Percentiles rank a stretch among this genome's conserved stretches.
Evolutionary conservation across 2,797 vertebrate species (phyloP).

Genomic region (Pipistrellus pygmaeus): DNA sequence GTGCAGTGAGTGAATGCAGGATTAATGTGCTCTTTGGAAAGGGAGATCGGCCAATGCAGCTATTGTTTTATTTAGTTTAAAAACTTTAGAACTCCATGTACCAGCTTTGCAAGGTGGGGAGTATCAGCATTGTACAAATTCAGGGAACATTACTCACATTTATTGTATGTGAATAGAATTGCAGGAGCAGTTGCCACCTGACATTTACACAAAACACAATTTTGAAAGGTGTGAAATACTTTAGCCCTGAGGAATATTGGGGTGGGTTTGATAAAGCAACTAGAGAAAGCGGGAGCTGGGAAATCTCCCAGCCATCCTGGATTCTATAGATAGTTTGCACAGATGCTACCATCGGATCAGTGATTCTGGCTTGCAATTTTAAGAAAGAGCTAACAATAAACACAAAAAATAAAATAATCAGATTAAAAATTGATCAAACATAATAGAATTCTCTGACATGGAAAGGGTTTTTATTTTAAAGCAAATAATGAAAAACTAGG

Average conservation of each 20-base stretch:
- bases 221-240: background rate
- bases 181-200: background rate
- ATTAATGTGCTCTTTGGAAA: conserved; percentile 43
- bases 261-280: background rate
- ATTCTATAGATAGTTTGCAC: background rate
- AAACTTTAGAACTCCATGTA: background rate
- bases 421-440: background rate
- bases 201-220: background rate
- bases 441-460: background rate
- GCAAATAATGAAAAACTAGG: background rate
- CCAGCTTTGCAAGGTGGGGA: background rate
- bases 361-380: background rate
- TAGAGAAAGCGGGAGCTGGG: background rate
- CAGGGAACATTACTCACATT: background rate
- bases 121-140: background rate
- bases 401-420: background rate
- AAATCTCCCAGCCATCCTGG: background rate
- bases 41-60: background rate
- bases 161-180: background rate
- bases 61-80: conserved; percentile 30
- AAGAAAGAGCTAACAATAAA: background rate
- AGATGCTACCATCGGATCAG: background rate
- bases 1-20: background rate
- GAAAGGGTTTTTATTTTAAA: background rate
- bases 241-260: background rate